phyloP scores from a whole-genome alignment of 2,797 vertebrate genomes.

The Pseudochirops corinnae region DNA sequence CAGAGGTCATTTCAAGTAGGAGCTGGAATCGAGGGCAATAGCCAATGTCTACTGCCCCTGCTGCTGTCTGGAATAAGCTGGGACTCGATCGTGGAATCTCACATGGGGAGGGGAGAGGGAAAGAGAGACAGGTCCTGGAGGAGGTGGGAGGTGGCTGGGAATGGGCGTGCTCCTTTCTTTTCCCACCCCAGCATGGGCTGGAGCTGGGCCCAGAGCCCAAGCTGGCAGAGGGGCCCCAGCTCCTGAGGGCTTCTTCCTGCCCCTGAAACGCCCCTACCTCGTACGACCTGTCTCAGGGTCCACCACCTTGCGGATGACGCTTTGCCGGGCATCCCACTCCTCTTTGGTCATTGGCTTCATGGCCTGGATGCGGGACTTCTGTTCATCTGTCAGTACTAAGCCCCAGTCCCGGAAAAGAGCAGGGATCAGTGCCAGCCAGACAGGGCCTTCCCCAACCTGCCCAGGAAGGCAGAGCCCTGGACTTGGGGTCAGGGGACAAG shows the following conservation, averaged over 20 bases:
- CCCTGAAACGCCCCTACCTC: conserved; percentile 85
- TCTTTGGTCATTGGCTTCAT: conserved; percentile 98
- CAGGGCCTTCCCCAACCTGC: background rate
- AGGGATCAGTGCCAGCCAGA: background rate
- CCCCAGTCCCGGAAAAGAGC: background rate
- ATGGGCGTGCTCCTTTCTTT: background rate
- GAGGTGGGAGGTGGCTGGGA: background rate
- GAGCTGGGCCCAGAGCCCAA: background rate
- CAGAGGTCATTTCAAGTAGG: background rate
- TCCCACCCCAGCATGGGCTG: background rate
- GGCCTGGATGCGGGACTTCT: conserved; percentile 95
- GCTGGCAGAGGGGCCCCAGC: background rate
- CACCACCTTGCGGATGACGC: conserved; percentile 92
- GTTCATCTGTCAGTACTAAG: conserved; percentile 94
- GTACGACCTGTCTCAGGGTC: conserved; percentile 95
- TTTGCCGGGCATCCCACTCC: conserved; percentile 96
- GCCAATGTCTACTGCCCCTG: background rate
- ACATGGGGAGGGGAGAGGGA: background rate
- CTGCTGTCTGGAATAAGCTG: background rate
- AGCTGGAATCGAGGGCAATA: background rate
- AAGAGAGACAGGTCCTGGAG: background rate
- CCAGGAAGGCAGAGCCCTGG: background rate
- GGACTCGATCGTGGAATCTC: background rate
- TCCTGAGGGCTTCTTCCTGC: background rate
- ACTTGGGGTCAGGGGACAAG: background rate